Base-by-base conservation (phyloP, 2,888 invertebrate species). In the Phaonia tiefii region DNA sequence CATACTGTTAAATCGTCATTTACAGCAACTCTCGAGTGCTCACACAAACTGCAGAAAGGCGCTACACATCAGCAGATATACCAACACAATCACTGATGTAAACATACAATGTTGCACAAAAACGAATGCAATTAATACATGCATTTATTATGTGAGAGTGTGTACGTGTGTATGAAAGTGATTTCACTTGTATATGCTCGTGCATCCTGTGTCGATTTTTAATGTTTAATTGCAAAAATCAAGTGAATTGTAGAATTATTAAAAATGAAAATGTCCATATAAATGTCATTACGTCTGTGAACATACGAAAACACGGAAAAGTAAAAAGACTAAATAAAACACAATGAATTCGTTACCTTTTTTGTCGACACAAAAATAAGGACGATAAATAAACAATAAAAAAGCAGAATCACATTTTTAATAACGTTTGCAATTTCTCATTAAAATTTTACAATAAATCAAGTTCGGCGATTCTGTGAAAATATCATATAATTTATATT, bases 181-280 rank as follows among this genome's bases (percentile, higher is more conserved):
- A 8, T 8, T 31, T 3, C 31, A 8, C 31, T 31, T 31, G 31
- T 31, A 31, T 31, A 31, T 31, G 4, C 8, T 31, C 31, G 3
- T 31, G 31, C 31, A 31, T 31, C 31, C 31, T 31, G 31, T 31
- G 31, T 31, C 8, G 31, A 31, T 31, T 3, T 51, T 51, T 54
- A 54, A 54, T 54, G 25, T 67, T 67, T 54, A 51, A 67, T 67
- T 67, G 51, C n/a, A 31, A 20, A 56, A 69, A 54, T 56, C 56
- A 56, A 39, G 69, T 69, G 54, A 69, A 69, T 56, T 69, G 44
- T 56, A 56, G 56, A 69, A 69, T 69, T 69, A 56, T 69, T 42
- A 56, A 22, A 42, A 69, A 42, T 63, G 42, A 13, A 42, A 63
- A 22, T 63, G 63, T 20, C 22, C 63, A 42, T 63, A 42, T 54